Evolutionary conservation across 2,797 vertebrate species (phyloP), one percentile per base, ranked within the genome.

Genomic region (Lophura swinhoii): DNA sequence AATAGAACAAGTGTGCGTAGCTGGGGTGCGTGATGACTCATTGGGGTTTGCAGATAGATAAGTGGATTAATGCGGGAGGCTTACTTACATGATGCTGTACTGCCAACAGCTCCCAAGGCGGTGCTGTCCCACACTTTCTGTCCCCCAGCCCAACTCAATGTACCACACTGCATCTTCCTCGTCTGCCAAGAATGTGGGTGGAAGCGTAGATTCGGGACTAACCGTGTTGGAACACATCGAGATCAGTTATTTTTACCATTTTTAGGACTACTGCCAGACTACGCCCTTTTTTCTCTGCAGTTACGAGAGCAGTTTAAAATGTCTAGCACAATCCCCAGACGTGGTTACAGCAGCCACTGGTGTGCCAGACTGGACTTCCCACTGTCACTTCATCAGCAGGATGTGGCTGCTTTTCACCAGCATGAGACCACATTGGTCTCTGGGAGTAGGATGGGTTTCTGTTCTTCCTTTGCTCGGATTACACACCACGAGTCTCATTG

Each of bases 141-240:
- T 77, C 92, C 23, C 80, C 51, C 53, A 82, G 84, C 80, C 62
- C 89, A 31, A 62, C 89, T 56, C 37, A 59, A 55, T 80, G 83
- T 85, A 79, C 85, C 88, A 63, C 85, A 12, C 71, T 3, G 9
- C 80, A 49, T 83, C 92, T n/a, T 68, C 78, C 88, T 84, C 28
- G 58, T 55, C 62, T 96, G 92, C 93, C 96, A 96, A 53, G 93
- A 91, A 94, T 49, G 92, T 92, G 94, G 90, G 90, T 69, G 90
- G 77, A 94, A 94, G 76, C 87, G 16, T 63, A 43, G 62, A 41
- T 72, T 85, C 80, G 17, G 85, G 74, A 41, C 83, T 91, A 80
- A 77, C 83, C 85, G 0, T 90, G 94, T 92, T 93, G 74, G 86
- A 93, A 93, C 92, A 94, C 75, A 94, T 95, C 91, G 53, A 44